These are phyloP conservation scores for Mus spicilegus DNA, from an alignment of 2,113 vertebrate species.

Conservation along the genomic window DNA sequence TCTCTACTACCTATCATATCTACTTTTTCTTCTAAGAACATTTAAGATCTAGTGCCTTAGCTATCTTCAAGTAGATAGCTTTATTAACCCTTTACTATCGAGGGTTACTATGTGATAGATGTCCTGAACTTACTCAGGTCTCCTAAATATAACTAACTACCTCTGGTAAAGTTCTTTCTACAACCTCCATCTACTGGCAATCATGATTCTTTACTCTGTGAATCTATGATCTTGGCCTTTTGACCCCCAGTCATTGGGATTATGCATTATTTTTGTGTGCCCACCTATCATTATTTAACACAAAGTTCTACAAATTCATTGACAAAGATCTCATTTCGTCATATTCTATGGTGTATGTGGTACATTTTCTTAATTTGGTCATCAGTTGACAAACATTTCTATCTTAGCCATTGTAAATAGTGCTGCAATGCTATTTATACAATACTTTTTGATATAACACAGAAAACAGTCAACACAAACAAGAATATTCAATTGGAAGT, in stretches of 20 bases:
- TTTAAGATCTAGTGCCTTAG: not conserved
- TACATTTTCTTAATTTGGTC: not conserved
- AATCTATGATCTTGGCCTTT: not conserved
- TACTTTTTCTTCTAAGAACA: not conserved
- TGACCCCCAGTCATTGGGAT: not conserved
- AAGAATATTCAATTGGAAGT: not conserved
- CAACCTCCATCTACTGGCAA: not conserved
- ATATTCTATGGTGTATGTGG: not conserved
- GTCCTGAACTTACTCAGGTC: not conserved
- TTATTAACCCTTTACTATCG: not conserved
- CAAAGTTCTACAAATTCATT: not conserved
- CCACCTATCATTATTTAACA: not conserved
- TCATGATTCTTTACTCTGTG: not conserved
- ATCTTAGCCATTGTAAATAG: not conserved
- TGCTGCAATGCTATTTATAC: no score
- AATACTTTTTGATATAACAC: not conserved
- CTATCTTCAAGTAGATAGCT: not conserved
- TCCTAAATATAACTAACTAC: not conserved
- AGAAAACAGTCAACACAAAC: not conserved
- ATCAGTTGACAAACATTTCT: not conserved
- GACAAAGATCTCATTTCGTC: not conserved
- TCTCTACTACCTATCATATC: not conserved
- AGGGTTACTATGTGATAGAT: not conserved
- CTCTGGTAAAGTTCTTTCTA: not conserved
- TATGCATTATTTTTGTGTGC: not conserved